Conservation (phyloP, 2,113 vertebrate genomes). For the Phoenicopterus ruber region DNA sequence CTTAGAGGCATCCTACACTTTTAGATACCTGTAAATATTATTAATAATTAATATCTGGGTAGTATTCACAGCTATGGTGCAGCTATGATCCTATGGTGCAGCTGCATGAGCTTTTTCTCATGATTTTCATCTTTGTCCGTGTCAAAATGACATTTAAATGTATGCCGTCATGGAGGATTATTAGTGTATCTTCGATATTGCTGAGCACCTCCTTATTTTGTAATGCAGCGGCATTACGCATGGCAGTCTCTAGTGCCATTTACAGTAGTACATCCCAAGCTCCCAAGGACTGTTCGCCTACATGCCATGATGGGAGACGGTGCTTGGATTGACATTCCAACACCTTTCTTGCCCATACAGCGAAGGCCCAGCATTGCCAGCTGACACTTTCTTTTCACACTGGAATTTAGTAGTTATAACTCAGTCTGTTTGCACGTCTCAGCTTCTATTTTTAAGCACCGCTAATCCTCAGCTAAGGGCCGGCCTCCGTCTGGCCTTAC, state of each 20-base stretch:
- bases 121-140: not conserved
- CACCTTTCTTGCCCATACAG: conserved; percentile 46
- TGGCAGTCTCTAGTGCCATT: not conserved
- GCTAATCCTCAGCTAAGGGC: conserved; percentile 38
- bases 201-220: not conserved
- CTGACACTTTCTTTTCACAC: conserved; percentile 48
- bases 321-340: conserved; percentile 52
- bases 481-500: conserved; percentile 25
- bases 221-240: not conserved
- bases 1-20: not conserved
- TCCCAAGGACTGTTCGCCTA: not conserved
- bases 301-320: not conserved
- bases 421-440: not conserved
- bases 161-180: not conserved
- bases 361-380: conserved; percentile 40
- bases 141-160: not conserved
- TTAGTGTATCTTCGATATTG: not conserved
- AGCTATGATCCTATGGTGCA: not conserved
- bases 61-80: not conserved
- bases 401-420: conserved; percentile 41
- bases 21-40: not conserved
- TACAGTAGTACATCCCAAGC: not conserved
- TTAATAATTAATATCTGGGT: not conserved
- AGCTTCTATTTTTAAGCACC: conserved; percentile 47
- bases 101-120: not conserved